These are phyloP conservation scores for Guaruba guarouba DNA, from an alignment of 2,113 vertebrate species.

Conservation along the genomic window DNA sequence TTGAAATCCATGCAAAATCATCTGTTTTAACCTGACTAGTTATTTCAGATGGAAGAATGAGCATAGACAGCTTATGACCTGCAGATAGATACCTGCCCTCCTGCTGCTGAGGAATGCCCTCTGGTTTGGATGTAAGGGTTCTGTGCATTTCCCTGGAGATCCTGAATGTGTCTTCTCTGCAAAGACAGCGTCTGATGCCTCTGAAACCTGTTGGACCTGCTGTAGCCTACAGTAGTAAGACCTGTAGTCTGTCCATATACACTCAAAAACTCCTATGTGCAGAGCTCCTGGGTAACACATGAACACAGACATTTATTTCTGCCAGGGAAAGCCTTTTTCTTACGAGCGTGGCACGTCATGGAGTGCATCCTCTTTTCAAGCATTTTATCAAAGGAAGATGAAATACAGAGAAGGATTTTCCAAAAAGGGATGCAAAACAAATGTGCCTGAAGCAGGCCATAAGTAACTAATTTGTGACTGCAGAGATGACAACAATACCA, in stretches of 20 bases:
- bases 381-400: background rate
- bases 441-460: background rate
- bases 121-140: background rate
- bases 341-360: background rate
- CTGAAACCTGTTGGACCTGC: background rate
- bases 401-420: background rate
- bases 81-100: background rate
- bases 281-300: background rate
- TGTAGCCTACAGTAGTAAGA: background rate
- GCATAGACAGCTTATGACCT: background rate
- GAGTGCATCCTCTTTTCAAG: background rate
- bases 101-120: background rate
- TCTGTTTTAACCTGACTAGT: background rate
- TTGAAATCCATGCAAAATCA: background rate
- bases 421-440: background rate
- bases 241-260: background rate
- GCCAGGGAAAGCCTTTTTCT: background rate
- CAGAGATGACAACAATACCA: background rate
- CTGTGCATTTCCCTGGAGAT: background rate
- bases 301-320: background rate
- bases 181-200: background rate
- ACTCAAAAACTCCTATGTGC: background rate
- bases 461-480: background rate
- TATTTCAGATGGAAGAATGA: background rate
- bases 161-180: background rate